Conservation (phyloP, 1,140 invertebrate species). For the Scaptomyza pallida region DNA sequence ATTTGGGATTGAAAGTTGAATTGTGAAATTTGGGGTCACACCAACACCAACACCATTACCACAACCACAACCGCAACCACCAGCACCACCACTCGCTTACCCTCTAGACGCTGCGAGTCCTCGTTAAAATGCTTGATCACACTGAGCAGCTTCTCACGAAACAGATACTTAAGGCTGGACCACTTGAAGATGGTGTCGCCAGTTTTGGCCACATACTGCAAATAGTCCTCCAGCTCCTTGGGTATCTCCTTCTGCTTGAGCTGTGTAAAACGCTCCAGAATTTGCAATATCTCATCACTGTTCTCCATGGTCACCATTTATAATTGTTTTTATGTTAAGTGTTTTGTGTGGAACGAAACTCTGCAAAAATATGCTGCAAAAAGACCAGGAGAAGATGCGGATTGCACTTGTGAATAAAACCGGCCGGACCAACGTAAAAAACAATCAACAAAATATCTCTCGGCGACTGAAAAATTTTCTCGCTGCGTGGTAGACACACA, state of each 20-base stretch:
- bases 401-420: slow-evolving; percentile 25
- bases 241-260: slow-evolving; percentile 91
- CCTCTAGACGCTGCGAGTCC: slow-evolving; percentile 88
- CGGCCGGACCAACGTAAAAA: slow-evolving; percentile 10
- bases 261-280: slow-evolving; percentile 93
- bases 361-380: slow-evolving; percentile 13
- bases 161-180: slow-evolving; percentile 93
- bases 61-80: no score
- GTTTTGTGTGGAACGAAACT: neutral
- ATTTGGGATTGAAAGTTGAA: neutral
- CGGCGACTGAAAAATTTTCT: slow-evolving; percentile 53
- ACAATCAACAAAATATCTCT: neutral
- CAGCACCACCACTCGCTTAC: slow-evolving; percentile 49
- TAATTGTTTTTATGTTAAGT: neutral
- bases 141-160: slow-evolving; percentile 93
- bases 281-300: slow-evolving; percentile 92
- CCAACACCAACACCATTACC: no score
- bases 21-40: neutral
- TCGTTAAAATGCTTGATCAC: slow-evolving; percentile 95
- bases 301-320: slow-evolving; percentile 89
- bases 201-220: slow-evolving; percentile 95
- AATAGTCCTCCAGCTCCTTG: slow-evolving; percentile 94
- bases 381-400: neutral
- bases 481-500: slow-evolving; percentile 64
- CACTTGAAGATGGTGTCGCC: slow-evolving; percentile 97